phyloP scores from a whole-genome alignment of 2,113 vertebrate genomes.

The Sitta europaea region DNA sequence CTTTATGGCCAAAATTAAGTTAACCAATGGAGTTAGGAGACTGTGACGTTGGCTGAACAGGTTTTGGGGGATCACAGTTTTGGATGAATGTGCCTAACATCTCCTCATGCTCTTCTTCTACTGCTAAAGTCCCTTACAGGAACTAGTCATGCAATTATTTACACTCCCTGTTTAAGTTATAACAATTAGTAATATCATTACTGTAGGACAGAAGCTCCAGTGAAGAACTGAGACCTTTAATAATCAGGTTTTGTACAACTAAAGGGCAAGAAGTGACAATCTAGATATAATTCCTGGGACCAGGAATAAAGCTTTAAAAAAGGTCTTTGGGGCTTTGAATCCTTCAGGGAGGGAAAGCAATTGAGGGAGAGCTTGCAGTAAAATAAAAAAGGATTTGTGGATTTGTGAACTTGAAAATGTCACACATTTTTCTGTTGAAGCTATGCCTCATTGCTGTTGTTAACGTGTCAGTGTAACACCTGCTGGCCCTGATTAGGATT shows the following conservation, averaged over 20 bases:
- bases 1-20: not conserved
- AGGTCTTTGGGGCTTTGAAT: not conserved
- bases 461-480: not conserved
- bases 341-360: not conserved
- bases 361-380: not conserved
- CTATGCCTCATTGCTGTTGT: not conserved
- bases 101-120: not conserved
- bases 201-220: not conserved
- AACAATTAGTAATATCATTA: not conserved
- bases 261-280: not conserved
- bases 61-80: not conserved
- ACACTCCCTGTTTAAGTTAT: not conserved
- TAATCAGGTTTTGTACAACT: not conserved
- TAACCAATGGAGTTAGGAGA: not conserved
- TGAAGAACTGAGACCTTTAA: not conserved
- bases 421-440: not conserved
- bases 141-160: not conserved
- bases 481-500: conserved; percentile 5
- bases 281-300: not conserved
- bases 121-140: not conserved
- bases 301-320: not conserved
- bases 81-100: not conserved
- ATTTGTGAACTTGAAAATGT: not conserved
- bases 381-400: not conserved
- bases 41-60: not conserved